Conservation (phyloP, 2,797 vertebrate species). For the Cossypha polioptera region DNA sequence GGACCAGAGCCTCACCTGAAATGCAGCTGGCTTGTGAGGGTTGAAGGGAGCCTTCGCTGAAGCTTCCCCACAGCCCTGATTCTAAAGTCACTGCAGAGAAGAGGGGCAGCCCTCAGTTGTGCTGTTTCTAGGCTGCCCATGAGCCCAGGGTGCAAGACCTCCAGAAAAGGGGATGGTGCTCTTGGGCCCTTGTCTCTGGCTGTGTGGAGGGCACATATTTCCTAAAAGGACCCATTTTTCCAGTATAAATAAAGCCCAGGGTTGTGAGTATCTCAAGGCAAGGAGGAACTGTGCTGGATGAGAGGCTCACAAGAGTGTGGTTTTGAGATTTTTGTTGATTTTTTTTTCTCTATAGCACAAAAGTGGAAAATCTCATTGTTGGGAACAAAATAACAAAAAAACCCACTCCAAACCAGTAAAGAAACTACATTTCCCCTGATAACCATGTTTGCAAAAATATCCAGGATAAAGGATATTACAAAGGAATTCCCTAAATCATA, state of each 20-base stretch:
- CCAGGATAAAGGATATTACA: neutral
- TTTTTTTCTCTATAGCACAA: neutral
- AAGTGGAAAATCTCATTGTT: neutral
- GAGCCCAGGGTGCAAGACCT: neutral
- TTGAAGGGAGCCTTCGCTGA: fast-evolving
- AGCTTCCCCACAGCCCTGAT: neutral
- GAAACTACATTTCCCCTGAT: neutral
- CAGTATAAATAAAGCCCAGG: neutral
- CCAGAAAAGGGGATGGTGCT: neutral
- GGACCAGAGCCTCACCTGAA: neutral
- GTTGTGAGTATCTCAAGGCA: neutral
- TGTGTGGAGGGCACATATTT: neutral
- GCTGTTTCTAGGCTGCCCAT: neutral
- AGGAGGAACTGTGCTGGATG: neutral
- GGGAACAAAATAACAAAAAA: neutral
- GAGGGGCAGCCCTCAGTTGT: neutral
- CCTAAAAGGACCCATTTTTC: neutral
- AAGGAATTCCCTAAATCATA: neutral
- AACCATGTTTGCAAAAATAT: conserved; percentile 8
- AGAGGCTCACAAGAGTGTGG: neutral
- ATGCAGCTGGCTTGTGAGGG: neutral
- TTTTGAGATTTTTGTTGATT: neutral
- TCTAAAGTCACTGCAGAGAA: neutral
- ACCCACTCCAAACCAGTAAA: neutral
- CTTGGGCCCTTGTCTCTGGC: neutral